Evolutionary conservation across 2,888 invertebrate genomes (phyloP).

Genomic region (Morinoia aosen): DNA sequence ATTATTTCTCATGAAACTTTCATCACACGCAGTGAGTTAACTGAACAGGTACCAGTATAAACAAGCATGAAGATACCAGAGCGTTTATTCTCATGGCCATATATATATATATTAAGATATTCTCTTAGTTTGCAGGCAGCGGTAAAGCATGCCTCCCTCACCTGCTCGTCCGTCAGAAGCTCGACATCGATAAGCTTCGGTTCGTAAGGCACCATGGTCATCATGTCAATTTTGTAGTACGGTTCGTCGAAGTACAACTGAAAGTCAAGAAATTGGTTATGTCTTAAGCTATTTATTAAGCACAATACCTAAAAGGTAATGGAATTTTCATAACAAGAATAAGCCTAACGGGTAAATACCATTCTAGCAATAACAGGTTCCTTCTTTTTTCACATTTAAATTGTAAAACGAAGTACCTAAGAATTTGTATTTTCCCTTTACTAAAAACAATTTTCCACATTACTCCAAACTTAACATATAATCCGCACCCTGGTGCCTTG

Average conservation of each 20-base stretch:
- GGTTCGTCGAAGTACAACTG: constrained; percentile 69
- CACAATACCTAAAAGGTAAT: no score
- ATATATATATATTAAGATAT: no score
- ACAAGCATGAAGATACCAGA: not conserved
- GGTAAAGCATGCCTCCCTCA: constrained; percentile 71
- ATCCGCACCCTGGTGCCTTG: not conserved
- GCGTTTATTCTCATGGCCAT: not conserved
- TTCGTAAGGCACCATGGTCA: constrained; percentile 90
- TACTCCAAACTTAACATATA: not conserved
- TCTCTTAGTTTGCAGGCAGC: not conserved
- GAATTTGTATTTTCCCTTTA: not conserved
- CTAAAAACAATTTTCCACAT: not conserved
- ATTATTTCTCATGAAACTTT: no score
- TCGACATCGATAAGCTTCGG: constrained; percentile 84
- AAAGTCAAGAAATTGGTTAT: not conserved
- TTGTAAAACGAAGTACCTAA: not conserved
- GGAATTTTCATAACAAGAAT: not conserved
- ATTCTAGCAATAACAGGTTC: not conserved
- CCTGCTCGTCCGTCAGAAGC: constrained; percentile 85
- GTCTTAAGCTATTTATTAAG: not conserved
- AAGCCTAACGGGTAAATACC: not conserved
- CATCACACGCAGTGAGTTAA: not conserved
- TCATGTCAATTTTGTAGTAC: constrained; percentile 79
- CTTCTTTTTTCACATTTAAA: not conserved
- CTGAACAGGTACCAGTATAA: not conserved